These are phyloP conservation scores for Chaenocephalus aceratus DNA, from an alignment of 2,113 vertebrate genomes.

Conservation along the genomic window DNA sequence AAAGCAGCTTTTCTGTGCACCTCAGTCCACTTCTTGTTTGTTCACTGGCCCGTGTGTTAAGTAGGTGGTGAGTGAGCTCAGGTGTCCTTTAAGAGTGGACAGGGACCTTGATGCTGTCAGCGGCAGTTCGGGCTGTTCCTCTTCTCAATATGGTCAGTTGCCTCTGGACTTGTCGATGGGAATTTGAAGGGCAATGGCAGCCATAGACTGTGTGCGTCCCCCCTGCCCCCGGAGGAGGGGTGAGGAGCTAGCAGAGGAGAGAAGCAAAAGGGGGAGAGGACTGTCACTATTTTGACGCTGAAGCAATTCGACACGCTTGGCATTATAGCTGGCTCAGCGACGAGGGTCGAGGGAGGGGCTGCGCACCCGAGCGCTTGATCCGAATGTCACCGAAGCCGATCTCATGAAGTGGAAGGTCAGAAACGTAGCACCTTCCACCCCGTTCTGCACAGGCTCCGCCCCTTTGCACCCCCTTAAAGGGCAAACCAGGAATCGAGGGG, in stretches of 20 bases:
- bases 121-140: constrained; percentile 16
- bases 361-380: constrained; percentile 78
- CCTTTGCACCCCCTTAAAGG: constrained; percentile 31
- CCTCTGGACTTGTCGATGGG: constrained; percentile 39
- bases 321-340: constrained; percentile 69
- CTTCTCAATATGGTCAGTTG: constrained; percentile 49
- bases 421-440: constrained; percentile 82
- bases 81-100: constrained; percentile 63
- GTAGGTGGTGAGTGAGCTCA: constrained; percentile 40
- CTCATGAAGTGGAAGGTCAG: constrained; percentile 87
- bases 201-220: constrained; percentile 11
- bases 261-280: constrained; percentile 5
- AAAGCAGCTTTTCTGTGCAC: not conserved
- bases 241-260: constrained; percentile 16
- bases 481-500: constrained; percentile 32
- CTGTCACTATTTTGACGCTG: constrained; percentile 79
- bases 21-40: constrained; percentile 42
- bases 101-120: constrained; percentile 31
- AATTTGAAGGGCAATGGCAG: constrained; percentile 57
- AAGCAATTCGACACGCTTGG: constrained; percentile 83
- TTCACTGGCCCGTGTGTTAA: constrained; percentile 54
- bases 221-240: not conserved
- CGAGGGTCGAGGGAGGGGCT: constrained; percentile 45
- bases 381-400: constrained; percentile 86
- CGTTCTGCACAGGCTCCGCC: not conserved